A percentile compares a stretch with the other conserved stretches of the same genome.
phyloP scores from a whole-genome alignment of 2,797 vertebrate genomes.

The Anguilla anguilla region DNA sequence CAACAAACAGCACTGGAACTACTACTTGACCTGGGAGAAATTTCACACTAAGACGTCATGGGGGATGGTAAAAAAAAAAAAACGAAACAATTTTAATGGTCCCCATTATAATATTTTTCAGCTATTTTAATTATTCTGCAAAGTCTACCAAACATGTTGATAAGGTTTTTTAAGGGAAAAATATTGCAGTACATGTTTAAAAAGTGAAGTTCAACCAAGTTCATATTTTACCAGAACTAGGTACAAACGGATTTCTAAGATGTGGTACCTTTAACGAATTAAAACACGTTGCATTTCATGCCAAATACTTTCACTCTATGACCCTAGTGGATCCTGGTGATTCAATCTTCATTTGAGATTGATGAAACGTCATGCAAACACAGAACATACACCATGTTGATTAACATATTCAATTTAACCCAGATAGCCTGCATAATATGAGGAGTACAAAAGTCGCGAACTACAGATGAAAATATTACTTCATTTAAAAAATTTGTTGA shows the following conservation, averaged over 20 bases:
- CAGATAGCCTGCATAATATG: background rate
- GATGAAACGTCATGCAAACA: background rate
- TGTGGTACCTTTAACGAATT: background rate
- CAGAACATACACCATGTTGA: background rate
- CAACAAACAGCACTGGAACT: background rate
- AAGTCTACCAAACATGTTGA: no score
- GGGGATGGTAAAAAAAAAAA: background rate
- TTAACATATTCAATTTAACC: background rate
- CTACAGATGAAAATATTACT: background rate
- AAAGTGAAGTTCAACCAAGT: no score
- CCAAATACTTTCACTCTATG: no score
- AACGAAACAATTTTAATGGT: background rate
- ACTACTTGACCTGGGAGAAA: background rate
- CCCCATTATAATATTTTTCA: no score
- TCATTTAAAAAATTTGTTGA: background rate
- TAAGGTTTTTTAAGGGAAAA: no score
- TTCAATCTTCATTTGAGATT: background rate
- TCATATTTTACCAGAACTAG: no score
- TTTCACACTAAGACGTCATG: background rate
- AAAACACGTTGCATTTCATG: background rate
- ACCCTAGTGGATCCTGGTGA: background rate
- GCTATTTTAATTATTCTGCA: no score
- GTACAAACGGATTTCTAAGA: no score
- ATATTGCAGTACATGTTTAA: no score
- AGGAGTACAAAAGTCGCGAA: background rate